Percentiles rank a stretch among this genome's conserved stretches.
Conservation (phyloP, 2,113 vertebrate genomes). For the Galbula dea region DNA sequence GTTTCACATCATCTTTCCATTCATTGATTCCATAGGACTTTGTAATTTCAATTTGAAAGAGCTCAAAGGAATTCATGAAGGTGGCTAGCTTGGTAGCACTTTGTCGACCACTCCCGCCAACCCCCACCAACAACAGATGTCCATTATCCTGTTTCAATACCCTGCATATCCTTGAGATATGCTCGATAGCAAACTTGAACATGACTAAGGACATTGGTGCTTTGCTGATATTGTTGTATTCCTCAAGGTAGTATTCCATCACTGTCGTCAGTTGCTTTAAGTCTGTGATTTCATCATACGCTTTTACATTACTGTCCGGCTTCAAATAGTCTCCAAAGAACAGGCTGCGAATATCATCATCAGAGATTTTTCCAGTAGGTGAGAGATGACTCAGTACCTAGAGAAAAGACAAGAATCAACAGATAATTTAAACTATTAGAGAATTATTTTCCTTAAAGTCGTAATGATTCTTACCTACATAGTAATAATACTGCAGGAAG, state of each 20-base stretch:
- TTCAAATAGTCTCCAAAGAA: conserved; percentile 89
- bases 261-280: conserved; percentile 75
- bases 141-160: conserved; percentile 90
- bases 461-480: not conserved
- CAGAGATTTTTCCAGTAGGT: conserved; percentile 76
- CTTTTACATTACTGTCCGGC: conserved; percentile 70
- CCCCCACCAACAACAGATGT: conserved; percentile 85
- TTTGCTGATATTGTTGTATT: conserved; percentile 89
- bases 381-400: conserved; percentile 86
- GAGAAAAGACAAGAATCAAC: not conserved
- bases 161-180: conserved; percentile 89
- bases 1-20: conserved; percentile 90
- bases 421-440: not conserved
- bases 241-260: conserved; percentile 88
- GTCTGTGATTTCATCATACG: conserved; percentile 89
- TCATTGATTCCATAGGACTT: conserved; percentile 81
- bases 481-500: not conserved
- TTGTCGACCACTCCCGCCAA: conserved; percentile 87
- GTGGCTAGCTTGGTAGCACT: conserved; percentile 85
- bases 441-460: not conserved
- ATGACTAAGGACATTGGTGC: conserved; percentile 90
- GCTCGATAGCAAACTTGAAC: conserved; percentile 92
- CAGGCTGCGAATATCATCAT: conserved; percentile 83
- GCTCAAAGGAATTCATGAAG: conserved; percentile 82
- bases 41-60: conserved; percentile 89